Evolutionary conservation across 1,140 invertebrate genomes (phyloP).

Genomic region (Hyphantria cunea): DNA sequence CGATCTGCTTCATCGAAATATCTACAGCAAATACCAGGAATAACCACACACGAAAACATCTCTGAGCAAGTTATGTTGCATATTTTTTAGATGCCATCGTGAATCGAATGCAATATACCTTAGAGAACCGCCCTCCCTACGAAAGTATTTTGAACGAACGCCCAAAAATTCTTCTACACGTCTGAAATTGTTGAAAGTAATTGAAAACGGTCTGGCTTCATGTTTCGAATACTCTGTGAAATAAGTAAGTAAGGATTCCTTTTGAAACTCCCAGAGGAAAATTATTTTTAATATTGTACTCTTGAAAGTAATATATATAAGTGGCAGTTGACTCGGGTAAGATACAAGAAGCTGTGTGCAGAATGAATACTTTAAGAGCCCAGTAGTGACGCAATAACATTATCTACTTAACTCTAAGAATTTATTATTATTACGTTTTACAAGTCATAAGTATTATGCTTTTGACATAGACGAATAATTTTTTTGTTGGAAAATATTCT

Average conservation of each 20-base stretch:
- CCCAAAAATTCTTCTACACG: conserved; percentile 3
- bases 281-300: background rate
- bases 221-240: conserved; percentile 1
- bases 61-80: conserved; percentile 28
- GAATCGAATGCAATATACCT: conserved; percentile 3
- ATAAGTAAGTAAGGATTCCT: conserved; percentile 1
- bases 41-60: background rate
- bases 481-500: no score
- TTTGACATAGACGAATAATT: no score
- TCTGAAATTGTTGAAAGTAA: conserved; percentile 16
- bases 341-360: background rate
- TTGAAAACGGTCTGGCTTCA: conserved; percentile 5
- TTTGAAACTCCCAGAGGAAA: background rate
- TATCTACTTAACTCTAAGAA: background rate
- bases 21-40: conserved; percentile 3
- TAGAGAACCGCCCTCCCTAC: conserved; percentile 10
- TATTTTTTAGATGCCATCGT: conserved; percentile 50
- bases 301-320: background rate
- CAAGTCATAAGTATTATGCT: background rate
- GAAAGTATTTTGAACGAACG: conserved; percentile 3
- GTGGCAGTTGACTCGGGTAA: background rate
- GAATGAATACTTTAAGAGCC: background rate
- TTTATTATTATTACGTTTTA: background rate
- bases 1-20: background rate
- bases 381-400: no score